Percentiles rank a stretch among this genome's conserved stretches.
Conservation (phyloP, 2,113 vertebrate species). For the Oncorhynchus mykiss region DNA sequence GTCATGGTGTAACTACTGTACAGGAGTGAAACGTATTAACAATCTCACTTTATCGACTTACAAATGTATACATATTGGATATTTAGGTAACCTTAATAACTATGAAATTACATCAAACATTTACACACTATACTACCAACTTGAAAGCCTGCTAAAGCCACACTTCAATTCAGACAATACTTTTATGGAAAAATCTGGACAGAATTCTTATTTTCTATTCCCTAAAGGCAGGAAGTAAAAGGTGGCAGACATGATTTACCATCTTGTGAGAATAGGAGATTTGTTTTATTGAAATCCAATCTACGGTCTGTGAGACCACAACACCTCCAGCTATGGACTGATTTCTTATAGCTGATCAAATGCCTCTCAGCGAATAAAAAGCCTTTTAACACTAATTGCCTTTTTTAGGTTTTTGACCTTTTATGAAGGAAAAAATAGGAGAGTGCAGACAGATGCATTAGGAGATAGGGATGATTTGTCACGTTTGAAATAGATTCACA, state of each 20-base stretch:
- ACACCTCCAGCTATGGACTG: neutral
- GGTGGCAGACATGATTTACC: constrained; percentile 10
- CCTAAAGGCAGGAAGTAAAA: neutral
- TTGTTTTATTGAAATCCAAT: constrained; percentile 35
- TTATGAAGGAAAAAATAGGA: constrained; percentile 5
- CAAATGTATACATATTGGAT: too few species aligned
- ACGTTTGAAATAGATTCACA: neutral
- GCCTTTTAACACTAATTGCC: constrained; percentile 31
- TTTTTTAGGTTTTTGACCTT: constrained; percentile 15
- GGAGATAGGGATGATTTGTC: neutral
- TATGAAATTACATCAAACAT: too few species aligned
- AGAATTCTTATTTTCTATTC: neutral
- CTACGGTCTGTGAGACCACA: neutral
- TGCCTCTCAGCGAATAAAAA: constrained; percentile 14
- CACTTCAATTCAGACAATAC: neutral
- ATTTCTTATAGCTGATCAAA: constrained; percentile 5
- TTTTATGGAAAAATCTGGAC: neutral
- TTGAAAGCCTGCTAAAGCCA: neutral
- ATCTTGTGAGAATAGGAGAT: constrained; percentile 27
- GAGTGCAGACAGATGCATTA: neutral
- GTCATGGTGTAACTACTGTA: too few species aligned
- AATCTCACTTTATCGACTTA: too few species aligned
- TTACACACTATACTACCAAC: too few species aligned
- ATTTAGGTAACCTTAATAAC: too few species aligned
- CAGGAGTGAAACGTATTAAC: too few species aligned